phyloP scores from a whole-genome alignment of 2,888 invertebrate genomes.

The Embidobia sp. region DNA sequence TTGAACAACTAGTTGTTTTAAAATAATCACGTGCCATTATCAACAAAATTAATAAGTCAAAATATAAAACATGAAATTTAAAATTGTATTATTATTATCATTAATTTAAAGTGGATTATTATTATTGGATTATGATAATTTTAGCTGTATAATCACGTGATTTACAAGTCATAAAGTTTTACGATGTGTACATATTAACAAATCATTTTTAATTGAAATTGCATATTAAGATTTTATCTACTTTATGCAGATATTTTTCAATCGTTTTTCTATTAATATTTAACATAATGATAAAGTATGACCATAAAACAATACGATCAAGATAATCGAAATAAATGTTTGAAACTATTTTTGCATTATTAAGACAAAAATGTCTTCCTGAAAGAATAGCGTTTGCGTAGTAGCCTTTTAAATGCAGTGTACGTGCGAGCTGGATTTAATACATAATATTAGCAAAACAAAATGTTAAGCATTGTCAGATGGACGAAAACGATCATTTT shows the following conservation, averaged over 20 bases:
- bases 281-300: slow-evolving; percentile 13
- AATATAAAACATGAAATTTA: slow-evolving; percentile 8
- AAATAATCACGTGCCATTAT: slow-evolving; percentile 46
- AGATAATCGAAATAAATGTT: slow-evolving; percentile 62
- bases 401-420: slow-evolving; percentile 69
- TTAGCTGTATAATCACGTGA: not conserved
- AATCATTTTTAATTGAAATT: too few relatives aligned
- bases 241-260: slow-evolving; percentile 17
- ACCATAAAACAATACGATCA: slow-evolving; percentile 67
- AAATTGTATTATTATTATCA: too few relatives aligned
- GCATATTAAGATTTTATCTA: slow-evolving; percentile 1
- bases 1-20: slow-evolving; percentile 26
- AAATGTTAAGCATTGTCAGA: slow-evolving; percentile 44
- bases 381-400: slow-evolving; percentile 72
- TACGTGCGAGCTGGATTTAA: slow-evolving; percentile 47
- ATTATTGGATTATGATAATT: not conserved
- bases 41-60: slow-evolving; percentile 19
- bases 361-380: slow-evolving; percentile 78
- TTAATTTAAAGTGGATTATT: not conserved
- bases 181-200: slow-evolving; percentile 6
- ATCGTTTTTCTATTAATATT: slow-evolving; percentile 36
- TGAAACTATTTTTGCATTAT: slow-evolving; percentile 75
- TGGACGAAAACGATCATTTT: slow-evolving; percentile 10
- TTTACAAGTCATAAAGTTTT: slow-evolving; percentile 1
- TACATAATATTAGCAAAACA: slow-evolving; percentile 30